Evolutionary conservation across 2,113 vertebrate species (phyloP).

Genomic region (Aviceda subcristata): DNA sequence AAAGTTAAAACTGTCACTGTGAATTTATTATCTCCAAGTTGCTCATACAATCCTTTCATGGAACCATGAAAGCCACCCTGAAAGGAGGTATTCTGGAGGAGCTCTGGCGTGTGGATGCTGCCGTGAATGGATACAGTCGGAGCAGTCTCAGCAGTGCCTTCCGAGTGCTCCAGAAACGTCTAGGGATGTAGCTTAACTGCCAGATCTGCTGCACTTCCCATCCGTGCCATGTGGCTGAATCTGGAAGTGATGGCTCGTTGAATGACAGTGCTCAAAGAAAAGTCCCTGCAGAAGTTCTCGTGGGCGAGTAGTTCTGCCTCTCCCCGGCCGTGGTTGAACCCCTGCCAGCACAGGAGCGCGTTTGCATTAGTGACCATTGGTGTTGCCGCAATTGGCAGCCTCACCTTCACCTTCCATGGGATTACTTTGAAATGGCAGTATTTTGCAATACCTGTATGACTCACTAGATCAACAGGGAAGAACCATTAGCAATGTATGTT

Average conservation of each 20-base stretch:
- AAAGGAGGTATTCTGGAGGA: neutral
- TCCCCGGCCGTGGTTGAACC: rapidly evolving
- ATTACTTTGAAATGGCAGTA: neutral
- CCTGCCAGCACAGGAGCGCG: rapidly evolving
- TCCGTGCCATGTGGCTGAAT: neutral
- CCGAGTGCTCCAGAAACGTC: neutral
- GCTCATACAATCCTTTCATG: neutral
- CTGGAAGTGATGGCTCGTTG: neutral
- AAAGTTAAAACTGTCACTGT: neutral
- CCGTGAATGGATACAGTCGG: rapidly evolving
- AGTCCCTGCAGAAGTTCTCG: neutral
- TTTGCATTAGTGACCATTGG: rapidly evolving
- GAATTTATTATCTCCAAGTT: neutral
- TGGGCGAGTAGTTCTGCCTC: neutral
- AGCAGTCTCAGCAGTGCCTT: neutral
- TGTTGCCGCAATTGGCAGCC: rapidly evolving
- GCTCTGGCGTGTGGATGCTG: neutral
- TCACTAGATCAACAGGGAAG: neutral
- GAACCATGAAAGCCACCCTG: neutral
- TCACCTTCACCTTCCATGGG: neutral
- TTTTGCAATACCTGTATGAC: neutral
- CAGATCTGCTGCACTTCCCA: neutral
- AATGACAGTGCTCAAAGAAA: neutral
- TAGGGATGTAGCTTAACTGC: neutral
- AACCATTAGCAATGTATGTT: neutral